A percentile compares a stretch with the other conserved stretches of the same genome.
Evolutionary conservation across 1,140 invertebrate species (phyloP).

Genomic region (Drosophila simulans): DNA sequence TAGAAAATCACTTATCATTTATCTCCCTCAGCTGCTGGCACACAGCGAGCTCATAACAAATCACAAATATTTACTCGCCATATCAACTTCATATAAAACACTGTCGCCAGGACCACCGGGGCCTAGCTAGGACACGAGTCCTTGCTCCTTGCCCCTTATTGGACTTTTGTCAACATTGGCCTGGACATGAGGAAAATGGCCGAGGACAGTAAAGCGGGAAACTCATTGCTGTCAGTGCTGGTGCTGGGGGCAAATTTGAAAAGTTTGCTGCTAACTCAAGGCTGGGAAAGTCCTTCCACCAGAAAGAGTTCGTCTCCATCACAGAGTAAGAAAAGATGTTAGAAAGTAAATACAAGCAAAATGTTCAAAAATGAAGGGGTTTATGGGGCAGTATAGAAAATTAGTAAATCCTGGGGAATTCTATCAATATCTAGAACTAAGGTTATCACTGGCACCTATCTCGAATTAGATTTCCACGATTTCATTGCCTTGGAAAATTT

Average conservation of each 20-base stretch:
- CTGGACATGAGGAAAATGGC: conserved; percentile 22
- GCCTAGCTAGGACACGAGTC: conserved; percentile 28
- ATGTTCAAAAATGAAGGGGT: too few relatives aligned
- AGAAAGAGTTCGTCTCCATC: conserved; percentile 19
- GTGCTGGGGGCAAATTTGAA: conserved; percentile 64
- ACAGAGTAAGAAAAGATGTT: background rate
- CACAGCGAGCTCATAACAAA: conserved; percentile 72
- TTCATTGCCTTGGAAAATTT: background rate
- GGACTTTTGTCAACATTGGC: conserved; percentile 76
- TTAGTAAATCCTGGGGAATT: too few relatives aligned
- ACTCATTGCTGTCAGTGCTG: conserved; percentile 77
- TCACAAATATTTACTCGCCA: conserved; percentile 82
- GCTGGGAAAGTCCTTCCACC: conserved; percentile 59
- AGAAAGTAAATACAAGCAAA: background rate
- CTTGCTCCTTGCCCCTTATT: conserved; percentile 64
- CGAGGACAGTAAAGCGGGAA: conserved; percentile 59
- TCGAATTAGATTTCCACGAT: background rate
- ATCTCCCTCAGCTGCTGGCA: conserved; percentile 59
- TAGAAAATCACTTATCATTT: conserved; percentile 81
- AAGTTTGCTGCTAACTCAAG: conserved; percentile 66
- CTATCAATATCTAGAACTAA: too few relatives aligned
- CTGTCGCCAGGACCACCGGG: conserved; percentile 45
- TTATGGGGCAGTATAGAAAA: too few relatives aligned
- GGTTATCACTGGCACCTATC: too few relatives aligned
- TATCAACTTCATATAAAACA: conserved; percentile 79